Percentiles rank a stretch among this genome's conserved stretches.
phyloP scores from a whole-genome alignment of 1,140 invertebrate genomes.

The Ceratosolen solmsi region DNA sequence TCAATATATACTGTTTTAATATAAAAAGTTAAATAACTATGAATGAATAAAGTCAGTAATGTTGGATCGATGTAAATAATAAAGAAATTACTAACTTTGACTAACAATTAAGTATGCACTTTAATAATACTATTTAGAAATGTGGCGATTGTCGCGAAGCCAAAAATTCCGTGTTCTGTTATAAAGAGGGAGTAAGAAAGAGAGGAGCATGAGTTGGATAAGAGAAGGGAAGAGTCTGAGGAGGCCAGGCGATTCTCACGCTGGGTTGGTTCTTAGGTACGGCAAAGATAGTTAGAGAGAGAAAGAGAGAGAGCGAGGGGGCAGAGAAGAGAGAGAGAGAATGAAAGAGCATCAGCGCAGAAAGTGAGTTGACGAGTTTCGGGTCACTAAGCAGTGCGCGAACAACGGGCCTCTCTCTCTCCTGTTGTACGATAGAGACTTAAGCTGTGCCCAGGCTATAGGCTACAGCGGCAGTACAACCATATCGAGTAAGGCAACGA shows the following conservation, averaged over 20 bases:
- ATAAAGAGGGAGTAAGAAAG: background rate
- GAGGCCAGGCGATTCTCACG: conserved; percentile 11
- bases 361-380: conserved; percentile 59
- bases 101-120: no score
- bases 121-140: no score
- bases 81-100: no score
- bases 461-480: background rate
- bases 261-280: background rate
- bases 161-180: background rate
- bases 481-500: conserved; percentile 12
- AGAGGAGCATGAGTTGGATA: background rate
- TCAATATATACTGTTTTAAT: no score
- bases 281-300: background rate
- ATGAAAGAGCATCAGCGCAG: conserved; percentile 39
- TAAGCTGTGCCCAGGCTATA: background rate
- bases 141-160: background rate
- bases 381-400: conserved; percentile 54
- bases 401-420: conserved; percentile 2
- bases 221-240: background rate
- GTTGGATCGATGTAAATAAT: no score
- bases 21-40: no score
- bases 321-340: background rate
- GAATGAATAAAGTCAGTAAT: no score
- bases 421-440: background rate
- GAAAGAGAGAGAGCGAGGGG: background rate